Conservation (phyloP, 2,888 invertebrate species). For the Drosophila peninsularis region DNA sequence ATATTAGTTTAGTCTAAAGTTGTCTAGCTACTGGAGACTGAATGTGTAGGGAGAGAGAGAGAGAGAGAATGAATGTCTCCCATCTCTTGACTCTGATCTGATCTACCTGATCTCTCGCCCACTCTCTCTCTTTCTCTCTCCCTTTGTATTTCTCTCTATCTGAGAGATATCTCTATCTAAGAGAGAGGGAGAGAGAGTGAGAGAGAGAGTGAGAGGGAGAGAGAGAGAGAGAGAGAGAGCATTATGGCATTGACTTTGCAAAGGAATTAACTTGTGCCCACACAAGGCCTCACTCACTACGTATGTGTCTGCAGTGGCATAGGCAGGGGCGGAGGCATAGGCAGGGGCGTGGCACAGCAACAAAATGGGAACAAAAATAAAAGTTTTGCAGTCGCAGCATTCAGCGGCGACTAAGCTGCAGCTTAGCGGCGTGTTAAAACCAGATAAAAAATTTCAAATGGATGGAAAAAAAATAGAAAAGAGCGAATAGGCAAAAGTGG, state of each 20-base stretch:
- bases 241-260: slow-evolving; percentile 49
- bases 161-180: not conserved
- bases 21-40: not conserved
- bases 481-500: slow-evolving; percentile 2
- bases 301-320: not conserved
- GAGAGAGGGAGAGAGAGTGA: not conserved
- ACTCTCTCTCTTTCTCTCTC: too few relatives aligned
- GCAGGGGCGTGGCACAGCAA: not conserved
- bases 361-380: slow-evolving; percentile 11
- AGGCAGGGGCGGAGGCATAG: not conserved
- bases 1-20: not conserved
- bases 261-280: slow-evolving; percentile 74
- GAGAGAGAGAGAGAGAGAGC: not conserved
- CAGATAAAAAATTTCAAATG: slow-evolving; percentile 27
- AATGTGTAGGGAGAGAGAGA: too few relatives aligned
- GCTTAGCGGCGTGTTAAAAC: slow-evolving; percentile 66
- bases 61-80: not conserved
- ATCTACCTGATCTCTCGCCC: too few relatives aligned
- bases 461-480: not conserved
- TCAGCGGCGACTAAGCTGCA: slow-evolving; percentile 61
- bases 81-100: too few relatives aligned
- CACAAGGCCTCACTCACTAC: not conserved
- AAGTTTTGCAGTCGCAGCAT: slow-evolving; percentile 48
- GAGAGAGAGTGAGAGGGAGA: not conserved
- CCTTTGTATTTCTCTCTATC: not conserved